These are phyloP conservation scores for Noctuana brunneofusca DNA, from an alignment of 2,888 invertebrate genomes.

Conservation along the genomic window DNA sequence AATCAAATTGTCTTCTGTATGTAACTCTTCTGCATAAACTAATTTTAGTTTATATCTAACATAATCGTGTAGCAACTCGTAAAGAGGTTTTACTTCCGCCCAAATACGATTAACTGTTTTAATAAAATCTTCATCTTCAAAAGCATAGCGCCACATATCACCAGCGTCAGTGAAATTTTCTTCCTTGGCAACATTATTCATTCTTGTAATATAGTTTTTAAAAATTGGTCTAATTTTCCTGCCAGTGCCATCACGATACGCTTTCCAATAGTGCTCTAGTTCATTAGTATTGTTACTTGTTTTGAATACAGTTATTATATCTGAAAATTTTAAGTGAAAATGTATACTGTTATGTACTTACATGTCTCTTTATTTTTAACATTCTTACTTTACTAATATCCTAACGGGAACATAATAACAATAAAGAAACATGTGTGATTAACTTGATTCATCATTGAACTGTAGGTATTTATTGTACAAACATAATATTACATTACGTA, in stretches of 20 bases:
- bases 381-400: not conserved
- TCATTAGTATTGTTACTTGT: conserved; percentile 83
- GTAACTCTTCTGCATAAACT: conserved; percentile 73
- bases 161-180: conserved; percentile 79
- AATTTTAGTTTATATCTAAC: conserved; percentile 81
- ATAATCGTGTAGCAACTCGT: conserved; percentile 84
- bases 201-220: conserved; percentile 83
- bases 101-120: conserved; percentile 77
- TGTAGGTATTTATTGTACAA: no score
- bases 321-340: conserved; percentile 47
- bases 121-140: conserved; percentile 69
- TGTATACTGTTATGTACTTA: not conserved
- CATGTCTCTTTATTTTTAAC: no score
- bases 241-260: conserved; percentile 85
- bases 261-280: conserved; percentile 85
- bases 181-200: conserved; percentile 83
- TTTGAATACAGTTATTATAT: conserved; percentile 69
- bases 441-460: no score
- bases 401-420: not conserved
- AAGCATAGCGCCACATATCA: conserved; percentile 74
- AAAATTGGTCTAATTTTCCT: conserved; percentile 83
- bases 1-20: conserved; percentile 76
- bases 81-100: conserved; percentile 85
- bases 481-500: no score
- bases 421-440: no score